Conservation (phyloP, 2,113 vertebrate species). For the Cichladusa arquata region DNA sequence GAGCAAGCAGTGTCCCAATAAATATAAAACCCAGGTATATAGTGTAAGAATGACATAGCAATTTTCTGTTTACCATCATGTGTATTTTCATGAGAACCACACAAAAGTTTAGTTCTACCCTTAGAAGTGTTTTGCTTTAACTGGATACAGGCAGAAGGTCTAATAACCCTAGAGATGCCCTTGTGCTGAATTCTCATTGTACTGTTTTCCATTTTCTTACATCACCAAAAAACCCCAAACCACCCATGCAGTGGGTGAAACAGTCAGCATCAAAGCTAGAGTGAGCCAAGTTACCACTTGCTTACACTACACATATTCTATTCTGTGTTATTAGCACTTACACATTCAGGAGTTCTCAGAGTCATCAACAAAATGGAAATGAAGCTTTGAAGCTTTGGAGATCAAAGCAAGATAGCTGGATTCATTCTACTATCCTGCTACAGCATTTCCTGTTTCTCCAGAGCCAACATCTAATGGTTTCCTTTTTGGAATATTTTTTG, state of each 20-base stretch:
- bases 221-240: not conserved
- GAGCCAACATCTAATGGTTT: not conserved
- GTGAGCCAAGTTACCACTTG: conserved; percentile 8
- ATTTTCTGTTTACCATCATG: not conserved
- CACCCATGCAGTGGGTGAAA: not conserved
- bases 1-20: not conserved
- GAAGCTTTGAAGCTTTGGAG: conserved; percentile 31
- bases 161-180: not conserved
- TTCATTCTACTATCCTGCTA: not conserved
- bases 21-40: not conserved
- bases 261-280: not conserved
- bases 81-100: not conserved
- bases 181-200: not conserved
- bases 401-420: conserved; percentile 52
- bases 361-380: conserved; percentile 52
- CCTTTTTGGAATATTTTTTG: not conserved
- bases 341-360: conserved; percentile 25
- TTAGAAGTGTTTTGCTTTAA: not conserved
- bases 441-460: conserved; percentile 37
- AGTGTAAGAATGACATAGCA: not conserved
- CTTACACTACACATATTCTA: not conserved
- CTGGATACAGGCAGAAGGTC: not conserved
- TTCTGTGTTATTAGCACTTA: not conserved
- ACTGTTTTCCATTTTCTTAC: not conserved
- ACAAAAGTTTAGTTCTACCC: not conserved